Base-by-base conservation (phyloP, 2,113 vertebrate species). In the Rhea americana region DNA sequence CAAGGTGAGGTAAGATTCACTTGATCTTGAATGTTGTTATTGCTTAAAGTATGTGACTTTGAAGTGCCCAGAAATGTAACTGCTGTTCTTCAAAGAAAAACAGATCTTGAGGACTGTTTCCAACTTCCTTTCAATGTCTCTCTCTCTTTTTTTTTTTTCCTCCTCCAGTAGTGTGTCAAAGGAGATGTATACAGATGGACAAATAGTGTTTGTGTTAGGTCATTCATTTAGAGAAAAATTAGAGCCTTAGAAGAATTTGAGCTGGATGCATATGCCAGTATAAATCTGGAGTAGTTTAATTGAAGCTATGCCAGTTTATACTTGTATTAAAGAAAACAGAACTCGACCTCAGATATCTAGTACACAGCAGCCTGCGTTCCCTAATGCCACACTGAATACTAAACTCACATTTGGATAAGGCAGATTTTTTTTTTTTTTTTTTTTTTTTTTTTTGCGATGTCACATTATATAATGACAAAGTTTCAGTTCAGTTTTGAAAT, bases 41-140 rank as follows among this genome's bases (percentile, higher is more conserved):
- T 95, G 73, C 93, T 77, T 80, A 72, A 96, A 96, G 88, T 82
- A 21, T 74, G 89, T 51, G 95, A 91, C 89, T 97, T 96, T 95
- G 95, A 97, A 96, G 79, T 94, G 90, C 90, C 89, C 95, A 97
- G 87, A 96, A 97, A 95, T 77, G 82, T 81, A 94, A 95, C 93
- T 90, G 93, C 88, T 95, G 68, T 81, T 90, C 91, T 95, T 96
- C 95, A 95, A 95, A 96, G 90, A 79, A 89, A 93, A 96, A 88
- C 86, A 88, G 78, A 80, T 85, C 89, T 91, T 2, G 4, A 90
- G 85, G 80, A 94, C 77, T 84, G 68, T 85, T 97, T 95, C 85
- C 90, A 97, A 82, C 94, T 97, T 94, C 85, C 89, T 96, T 95
- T 93, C 89, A 89, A 12, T 94, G 73, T 73, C 90, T 94, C 71